phyloP scores from a whole-genome alignment of 2,113 vertebrate species.

The Anser cygnoides region DNA sequence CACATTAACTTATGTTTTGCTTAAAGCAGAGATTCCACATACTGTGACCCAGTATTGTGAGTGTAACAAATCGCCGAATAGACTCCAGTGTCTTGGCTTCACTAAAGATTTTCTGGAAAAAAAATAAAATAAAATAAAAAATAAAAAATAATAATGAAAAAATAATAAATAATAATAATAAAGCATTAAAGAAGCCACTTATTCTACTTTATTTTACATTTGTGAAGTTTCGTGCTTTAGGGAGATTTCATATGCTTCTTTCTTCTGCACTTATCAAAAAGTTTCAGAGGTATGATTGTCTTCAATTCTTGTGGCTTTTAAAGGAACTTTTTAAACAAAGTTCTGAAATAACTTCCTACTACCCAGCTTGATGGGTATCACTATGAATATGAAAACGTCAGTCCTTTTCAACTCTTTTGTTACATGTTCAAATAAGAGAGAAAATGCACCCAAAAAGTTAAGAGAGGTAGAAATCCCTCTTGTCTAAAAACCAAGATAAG shows the following conservation, averaged over 20 bases:
- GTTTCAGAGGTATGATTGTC: not conserved
- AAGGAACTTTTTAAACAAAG: not conserved
- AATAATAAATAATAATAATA: not conserved
- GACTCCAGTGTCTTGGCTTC: not conserved
- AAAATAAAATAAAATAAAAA: not conserved
- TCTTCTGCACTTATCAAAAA: not conserved
- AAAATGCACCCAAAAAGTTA: not conserved
- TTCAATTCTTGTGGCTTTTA: not conserved
- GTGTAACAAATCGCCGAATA: not conserved
- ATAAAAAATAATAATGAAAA: too few species aligned
- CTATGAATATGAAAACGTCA: not conserved
- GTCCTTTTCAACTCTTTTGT: not conserved
- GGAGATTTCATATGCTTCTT: not conserved
- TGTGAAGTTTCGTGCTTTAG: not conserved
- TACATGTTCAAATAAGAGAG: not conserved
- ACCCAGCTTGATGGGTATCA: not conserved
- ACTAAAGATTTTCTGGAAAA: not conserved
- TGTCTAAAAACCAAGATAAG: not conserved
- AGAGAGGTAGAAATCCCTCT: not conserved
- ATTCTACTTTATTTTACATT: not conserved
- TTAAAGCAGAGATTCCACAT: not conserved
- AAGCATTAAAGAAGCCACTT: not conserved
- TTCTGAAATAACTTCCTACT: not conserved
- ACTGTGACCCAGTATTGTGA: not conserved
- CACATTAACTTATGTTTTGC: not conserved